These are phyloP conservation scores for Tipula helvola DNA, from an alignment of 2,888 invertebrate species.

Conservation along the genomic window DNA sequence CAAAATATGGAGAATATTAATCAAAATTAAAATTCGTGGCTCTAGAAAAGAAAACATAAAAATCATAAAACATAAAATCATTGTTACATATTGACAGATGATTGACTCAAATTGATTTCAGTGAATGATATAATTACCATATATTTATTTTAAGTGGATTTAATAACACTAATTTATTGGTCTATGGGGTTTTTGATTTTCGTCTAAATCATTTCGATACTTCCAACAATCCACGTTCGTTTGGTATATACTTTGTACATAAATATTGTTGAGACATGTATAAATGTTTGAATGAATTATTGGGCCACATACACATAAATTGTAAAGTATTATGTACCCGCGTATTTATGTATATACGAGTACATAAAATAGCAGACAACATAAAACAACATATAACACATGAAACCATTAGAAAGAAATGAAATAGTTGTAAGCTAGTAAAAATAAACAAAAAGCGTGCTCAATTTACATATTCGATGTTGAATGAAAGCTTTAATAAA, in stretches of 20 bases:
- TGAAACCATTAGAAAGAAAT: background rate
- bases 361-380: background rate
- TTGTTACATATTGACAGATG: conserved; percentile 9
- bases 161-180: conserved; percentile 10
- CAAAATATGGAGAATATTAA: background rate
- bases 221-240: conserved; percentile 6
- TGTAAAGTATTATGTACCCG: too few relatives aligned
- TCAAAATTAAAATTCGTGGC: conserved; percentile 6
- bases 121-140: conserved; percentile 10
- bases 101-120: conserved; percentile 9
- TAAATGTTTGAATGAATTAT: background rate
- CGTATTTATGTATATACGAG: background rate
- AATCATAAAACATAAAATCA: conserved; percentile 7
- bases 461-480: background rate
- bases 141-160: conserved; percentile 9
- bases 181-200: background rate
- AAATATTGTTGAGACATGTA: background rate
- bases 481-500: background rate
- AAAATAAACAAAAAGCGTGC: background rate
- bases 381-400: background rate
- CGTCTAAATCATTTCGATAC: conserved; percentile 4
- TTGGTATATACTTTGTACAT: background rate
- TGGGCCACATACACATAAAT: background rate
- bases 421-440: background rate
- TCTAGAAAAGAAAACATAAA: background rate